Evolutionary conservation across 2,113 vertebrate genomes (phyloP).

Genomic region (Acanthisitta chloris): DNA sequence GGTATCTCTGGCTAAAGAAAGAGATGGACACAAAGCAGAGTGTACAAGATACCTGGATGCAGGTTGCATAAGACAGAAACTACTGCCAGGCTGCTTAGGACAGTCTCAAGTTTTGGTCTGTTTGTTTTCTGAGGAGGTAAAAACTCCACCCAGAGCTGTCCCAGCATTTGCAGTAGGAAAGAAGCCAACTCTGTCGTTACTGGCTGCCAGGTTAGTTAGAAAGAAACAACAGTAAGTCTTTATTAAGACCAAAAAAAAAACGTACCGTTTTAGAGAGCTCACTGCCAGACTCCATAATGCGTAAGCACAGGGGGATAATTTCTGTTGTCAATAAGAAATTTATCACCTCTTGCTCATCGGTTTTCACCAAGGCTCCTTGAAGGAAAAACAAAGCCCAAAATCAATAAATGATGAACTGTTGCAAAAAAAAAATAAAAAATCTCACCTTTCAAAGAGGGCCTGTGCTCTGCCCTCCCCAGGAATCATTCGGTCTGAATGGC

Average conservation of each 20-base stretch:
- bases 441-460: not conserved
- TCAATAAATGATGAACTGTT: not conserved
- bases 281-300: slow-evolving; percentile 98
- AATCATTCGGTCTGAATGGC: not conserved
- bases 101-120: not conserved
- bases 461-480: not conserved
- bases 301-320: slow-evolving; percentile 96
- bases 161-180: not conserved
- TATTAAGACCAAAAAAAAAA: not conserved
- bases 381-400: not conserved
- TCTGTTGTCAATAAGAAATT: slow-evolving; percentile 98
- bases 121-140: not conserved
- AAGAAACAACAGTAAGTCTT: not conserved
- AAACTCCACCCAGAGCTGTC: not conserved
- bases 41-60: not conserved
- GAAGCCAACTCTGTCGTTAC: not conserved
- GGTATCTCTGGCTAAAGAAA: not conserved
- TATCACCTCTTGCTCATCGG: slow-evolving; percentile 98
- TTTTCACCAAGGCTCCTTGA: slow-evolving; percentile 95
- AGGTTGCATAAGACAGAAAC: not conserved
- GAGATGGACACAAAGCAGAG: not conserved
- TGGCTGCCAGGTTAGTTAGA: not conserved
- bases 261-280: slow-evolving; percentile 97
- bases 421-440: not conserved
- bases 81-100: not conserved